Base-by-base conservation (phyloP, 2,888 invertebrate genomes). In the Lydus trimaculatus region DNA sequence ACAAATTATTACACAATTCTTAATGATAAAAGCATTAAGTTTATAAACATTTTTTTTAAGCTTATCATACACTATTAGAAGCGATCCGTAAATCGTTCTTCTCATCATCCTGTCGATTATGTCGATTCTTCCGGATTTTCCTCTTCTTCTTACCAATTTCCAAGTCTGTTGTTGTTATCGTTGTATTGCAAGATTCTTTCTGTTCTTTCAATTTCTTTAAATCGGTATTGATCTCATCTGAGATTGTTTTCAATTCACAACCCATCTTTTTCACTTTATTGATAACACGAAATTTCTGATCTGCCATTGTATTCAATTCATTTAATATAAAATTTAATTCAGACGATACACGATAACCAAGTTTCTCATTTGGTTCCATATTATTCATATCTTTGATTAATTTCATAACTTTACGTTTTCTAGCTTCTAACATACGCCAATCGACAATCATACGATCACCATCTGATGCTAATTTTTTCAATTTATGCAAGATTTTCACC, bases 41-140 rank as follows among this genome's bases (percentile, higher is more conserved):
- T 39, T 39, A 39, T n/a, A 39, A 1, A 6, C 3, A 39, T 39
- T 13, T n/a, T n/a, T n/a, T n/a, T n/a, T n/a, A n/a, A 39, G 6
- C n/a, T 39, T 15, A 39, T 39, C 39, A 39, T 13, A 39, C 2
- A 39, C 39, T n/a, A 15, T 4, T 39, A 13, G 39, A n/a, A n/a
- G 39, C 39, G 2, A 39, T 39, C 39, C 39, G 5, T 5, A 39
- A 39, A 15, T 52, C 23, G 23, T 2, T 20, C 28, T 17, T 33
- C 8, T 4, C 11, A 59, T 33, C 59, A 31, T 80, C 81, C 61
- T 81, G 81, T 63, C 80, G 80, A 60, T 82, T 80, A 28, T 83
- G 81, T 63, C 79, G 79, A 31, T 79, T 81, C 60, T 84, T 73
- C 65, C 80, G 78, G 71, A 80, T 80, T 62, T 83, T 84, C 71